phyloP scores from a whole-genome alignment of 2,797 vertebrate species.

The Zenarchopterus dispar region DNA sequence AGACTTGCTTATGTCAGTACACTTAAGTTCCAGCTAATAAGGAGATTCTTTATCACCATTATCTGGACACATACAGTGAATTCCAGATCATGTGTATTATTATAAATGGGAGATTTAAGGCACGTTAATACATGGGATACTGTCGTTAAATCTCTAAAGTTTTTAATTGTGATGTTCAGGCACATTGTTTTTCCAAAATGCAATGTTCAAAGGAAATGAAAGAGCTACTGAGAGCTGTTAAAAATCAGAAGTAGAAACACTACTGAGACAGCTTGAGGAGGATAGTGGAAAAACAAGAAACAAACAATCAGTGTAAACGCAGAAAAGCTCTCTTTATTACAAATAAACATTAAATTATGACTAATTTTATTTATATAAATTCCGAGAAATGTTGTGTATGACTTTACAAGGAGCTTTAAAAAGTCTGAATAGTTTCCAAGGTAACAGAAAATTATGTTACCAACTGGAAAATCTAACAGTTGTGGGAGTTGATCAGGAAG shows the following conservation, averaged over 20 bases:
- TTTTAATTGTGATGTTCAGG: constrained; percentile 4
- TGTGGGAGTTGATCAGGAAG: neutral
- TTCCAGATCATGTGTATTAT: neutral
- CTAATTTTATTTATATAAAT: too few species aligned
- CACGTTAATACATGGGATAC: too few species aligned
- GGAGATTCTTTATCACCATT: neutral
- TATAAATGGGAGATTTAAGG: neutral
- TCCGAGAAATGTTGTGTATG: too few species aligned
- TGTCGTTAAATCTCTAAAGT: neutral
- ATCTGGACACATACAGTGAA: neutral
- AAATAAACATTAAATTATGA: too few species aligned
- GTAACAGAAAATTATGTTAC: constrained; percentile 1
- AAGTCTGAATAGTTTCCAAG: constrained; percentile 4
- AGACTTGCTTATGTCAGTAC: constrained; percentile 31
- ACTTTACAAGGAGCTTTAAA: neutral
- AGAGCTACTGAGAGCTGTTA: neutral
- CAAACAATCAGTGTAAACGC: constrained; percentile 7
- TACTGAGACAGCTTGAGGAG: constrained; percentile 1
- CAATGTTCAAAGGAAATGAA: constrained; percentile 5
- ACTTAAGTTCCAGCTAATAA: constrained; percentile 7
- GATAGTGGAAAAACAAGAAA: constrained; percentile 1
- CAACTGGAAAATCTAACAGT: constrained; percentile 4
- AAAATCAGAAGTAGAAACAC: neutral
- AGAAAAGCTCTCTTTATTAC: neutral
- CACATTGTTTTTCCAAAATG: neutral